Evolutionary conservation across 2,797 vertebrate genomes (phyloP), one percentile per base, ranked within the genome.

Genomic region (Brotula barbata): DNA sequence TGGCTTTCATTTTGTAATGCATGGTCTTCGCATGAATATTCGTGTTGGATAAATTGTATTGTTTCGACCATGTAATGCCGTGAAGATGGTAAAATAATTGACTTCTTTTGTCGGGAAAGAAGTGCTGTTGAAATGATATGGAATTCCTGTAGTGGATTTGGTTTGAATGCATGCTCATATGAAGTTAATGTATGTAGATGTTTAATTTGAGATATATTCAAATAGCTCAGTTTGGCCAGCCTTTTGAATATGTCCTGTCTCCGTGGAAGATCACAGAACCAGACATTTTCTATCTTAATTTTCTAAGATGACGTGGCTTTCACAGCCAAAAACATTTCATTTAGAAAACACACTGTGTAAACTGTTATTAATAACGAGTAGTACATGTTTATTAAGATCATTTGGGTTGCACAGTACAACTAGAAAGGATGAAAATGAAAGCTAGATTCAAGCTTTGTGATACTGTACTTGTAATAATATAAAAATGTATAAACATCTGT

Each of bases 11-110:
- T 68, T 71, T 53, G 43, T 73, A 14, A 7, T 78, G 77, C 75
- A 77, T 85, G 75, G 40, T 41, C 28, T 80, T 62, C 66, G 81
- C 81, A 74, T 83, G 82, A 21, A 10, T 62, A 36, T 55, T 47
- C 55, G 33, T 2, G 1, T 55, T 58, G 45, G 52, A 21, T 50
- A 37, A 5, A 33, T 42, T 58, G 1, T 33, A n/a, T 59, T 62
- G 16, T 49, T 21, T 33, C 42, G 58, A 36, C 17, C 56, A 15
- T 64, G 44, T 74, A 54, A 25, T 43, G 28, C 69, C 25, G 56
- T 65, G 44, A 71, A n/a, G 43, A 36, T 28, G 48, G 82, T 50
- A 63, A 42, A 42, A 59, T 33, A 50, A 20, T 68, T 9, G 43
- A 58, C 61, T 73, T 75, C 71, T 81, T 85, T 77, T 1, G 15